Percentiles rank a stretch among this genome's conserved stretches.
These are phyloP conservation scores for Stenoptilia bipunctidactyla DNA, from an alignment of 2,888 invertebrate genomes.

Conservation along the genomic window DNA sequence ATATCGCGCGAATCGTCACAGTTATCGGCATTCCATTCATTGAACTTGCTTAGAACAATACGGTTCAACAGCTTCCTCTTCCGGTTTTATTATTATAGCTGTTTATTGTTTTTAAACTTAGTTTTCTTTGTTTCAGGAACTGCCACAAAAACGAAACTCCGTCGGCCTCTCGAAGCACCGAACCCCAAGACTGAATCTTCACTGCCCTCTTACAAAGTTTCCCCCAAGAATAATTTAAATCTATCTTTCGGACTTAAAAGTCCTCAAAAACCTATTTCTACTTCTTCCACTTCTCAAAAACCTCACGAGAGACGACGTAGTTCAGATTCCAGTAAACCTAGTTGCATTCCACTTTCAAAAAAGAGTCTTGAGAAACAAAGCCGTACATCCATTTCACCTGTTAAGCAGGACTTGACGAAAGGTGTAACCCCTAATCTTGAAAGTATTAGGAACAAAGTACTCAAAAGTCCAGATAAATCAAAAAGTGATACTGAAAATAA, in stretches of 20 bases:
- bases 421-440: constrained; percentile 32
- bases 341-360: constrained; percentile 56
- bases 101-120: background rate
- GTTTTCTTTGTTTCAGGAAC: constrained; percentile 52
- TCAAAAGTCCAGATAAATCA: constrained; percentile 52
- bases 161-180: constrained; percentile 48
- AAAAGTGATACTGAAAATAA: constrained; percentile 52
- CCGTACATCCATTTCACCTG: constrained; percentile 41
- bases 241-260: constrained; percentile 48
- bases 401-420: constrained; percentile 45
- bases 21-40: constrained; percentile 42
- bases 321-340: constrained; percentile 47
- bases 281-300: constrained; percentile 32
- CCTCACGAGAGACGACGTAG: constrained; percentile 43
- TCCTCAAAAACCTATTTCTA: constrained; percentile 32
- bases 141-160: constrained; percentile 41
- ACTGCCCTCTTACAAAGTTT: constrained; percentile 62
- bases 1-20: constrained; percentile 41
- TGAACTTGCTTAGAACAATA: constrained; percentile 53
- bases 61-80: constrained; percentile 46
- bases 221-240: constrained; percentile 51
- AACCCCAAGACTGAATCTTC: constrained; percentile 56
- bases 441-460: constrained; percentile 33
- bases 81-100: constrained; percentile 19
- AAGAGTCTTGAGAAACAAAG: constrained; percentile 40